Evolutionary conservation across 2,888 invertebrate species (phyloP).

Genomic region (Ennomos fuscantarius): DNA sequence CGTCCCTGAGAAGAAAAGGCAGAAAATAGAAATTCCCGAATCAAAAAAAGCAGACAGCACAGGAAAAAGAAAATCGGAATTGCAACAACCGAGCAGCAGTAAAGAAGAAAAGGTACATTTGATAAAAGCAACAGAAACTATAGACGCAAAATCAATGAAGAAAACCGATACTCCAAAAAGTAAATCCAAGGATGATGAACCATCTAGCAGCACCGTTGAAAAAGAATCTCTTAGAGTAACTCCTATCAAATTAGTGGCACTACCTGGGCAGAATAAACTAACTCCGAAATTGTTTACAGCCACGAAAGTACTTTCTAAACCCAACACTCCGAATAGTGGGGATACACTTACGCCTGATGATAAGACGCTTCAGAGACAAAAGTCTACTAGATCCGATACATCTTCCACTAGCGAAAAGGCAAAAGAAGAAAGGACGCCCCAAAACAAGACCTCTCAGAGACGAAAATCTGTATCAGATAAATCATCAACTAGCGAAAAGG

Average conservation of each 20-base stretch:
- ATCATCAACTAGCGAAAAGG: slow-evolving; percentile 19
- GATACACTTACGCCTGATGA: slow-evolving; percentile 27
- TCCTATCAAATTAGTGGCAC: slow-evolving; percentile 55
- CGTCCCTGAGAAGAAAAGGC: slow-evolving; percentile 52
- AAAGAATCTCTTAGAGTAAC: slow-evolving; percentile 46
- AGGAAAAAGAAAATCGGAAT: slow-evolving; percentile 28
- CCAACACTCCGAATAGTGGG: slow-evolving; percentile 33
- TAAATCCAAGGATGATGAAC: slow-evolving; percentile 43
- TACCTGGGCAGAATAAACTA: slow-evolving; percentile 48
- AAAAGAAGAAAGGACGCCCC: slow-evolving; percentile 44
- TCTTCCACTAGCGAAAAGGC: slow-evolving; percentile 23
- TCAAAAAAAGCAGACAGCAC: slow-evolving; percentile 17
- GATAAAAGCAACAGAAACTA: slow-evolving; percentile 4
- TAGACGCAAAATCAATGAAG: slow-evolving; percentile 12
- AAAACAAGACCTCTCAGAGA: slow-evolving; percentile 37
- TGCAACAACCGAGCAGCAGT: slow-evolving; percentile 38
- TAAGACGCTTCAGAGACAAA: slow-evolving; percentile 36
- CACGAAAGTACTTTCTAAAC: slow-evolving; percentile 42
- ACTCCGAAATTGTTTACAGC: slow-evolving; percentile 35
- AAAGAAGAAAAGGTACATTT: slow-evolving; percentile 31
- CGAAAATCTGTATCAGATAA: slow-evolving; percentile 44
- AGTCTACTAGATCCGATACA: slow-evolving; percentile 42
- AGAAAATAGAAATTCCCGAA: slow-evolving; percentile 39
- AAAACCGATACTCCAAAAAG: slow-evolving; percentile 15
- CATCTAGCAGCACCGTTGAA: slow-evolving; percentile 43